Evolutionary conservation across 2,797 vertebrate species (phyloP).

Genomic region (Sardinella longiceps): DNA sequence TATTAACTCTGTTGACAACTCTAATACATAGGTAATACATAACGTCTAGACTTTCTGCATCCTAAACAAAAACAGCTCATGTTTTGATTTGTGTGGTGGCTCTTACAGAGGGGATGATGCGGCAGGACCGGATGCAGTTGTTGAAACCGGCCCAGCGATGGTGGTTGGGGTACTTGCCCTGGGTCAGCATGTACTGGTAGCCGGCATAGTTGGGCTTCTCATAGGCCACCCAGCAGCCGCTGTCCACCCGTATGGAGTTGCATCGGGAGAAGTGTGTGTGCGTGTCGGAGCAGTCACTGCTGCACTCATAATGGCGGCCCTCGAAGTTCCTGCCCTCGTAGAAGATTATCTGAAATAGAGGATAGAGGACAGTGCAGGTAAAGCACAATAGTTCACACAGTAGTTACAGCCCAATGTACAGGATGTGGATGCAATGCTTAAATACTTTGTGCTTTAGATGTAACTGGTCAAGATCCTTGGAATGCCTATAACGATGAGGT

Average conservation of each 20-base stretch:
- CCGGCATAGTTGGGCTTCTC: constrained; percentile 51
- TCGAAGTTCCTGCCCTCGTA: constrained; percentile 49
- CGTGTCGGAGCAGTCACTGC: constrained; percentile 43
- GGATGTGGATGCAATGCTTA: background rate
- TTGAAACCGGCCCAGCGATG: constrained; percentile 52
- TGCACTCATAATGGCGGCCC: constrained; percentile 52
- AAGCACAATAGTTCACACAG: background rate
- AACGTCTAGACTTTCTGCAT: background rate
- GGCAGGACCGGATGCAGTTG: constrained; percentile 50
- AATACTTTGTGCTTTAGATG: background rate
- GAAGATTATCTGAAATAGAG: constrained; percentile 43
- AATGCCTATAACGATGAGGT: background rate
- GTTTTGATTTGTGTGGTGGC: background rate
- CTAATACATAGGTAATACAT: no score
- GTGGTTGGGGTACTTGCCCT: constrained; percentile 48
- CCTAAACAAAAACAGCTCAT: background rate
- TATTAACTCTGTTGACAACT: no score
- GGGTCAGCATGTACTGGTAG: constrained; percentile 50
- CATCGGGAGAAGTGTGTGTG: constrained; percentile 44
- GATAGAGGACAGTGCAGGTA: background rate
- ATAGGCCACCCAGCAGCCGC: constrained; percentile 51
- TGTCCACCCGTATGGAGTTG: constrained; percentile 50
- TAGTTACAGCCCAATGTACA: background rate
- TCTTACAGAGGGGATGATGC: constrained; percentile 45
- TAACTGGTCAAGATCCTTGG: background rate